These are phyloP conservation scores for Acanthochromis polyacanthus DNA, from an alignment of 2,113 vertebrate species.

Conservation along the genomic window DNA sequence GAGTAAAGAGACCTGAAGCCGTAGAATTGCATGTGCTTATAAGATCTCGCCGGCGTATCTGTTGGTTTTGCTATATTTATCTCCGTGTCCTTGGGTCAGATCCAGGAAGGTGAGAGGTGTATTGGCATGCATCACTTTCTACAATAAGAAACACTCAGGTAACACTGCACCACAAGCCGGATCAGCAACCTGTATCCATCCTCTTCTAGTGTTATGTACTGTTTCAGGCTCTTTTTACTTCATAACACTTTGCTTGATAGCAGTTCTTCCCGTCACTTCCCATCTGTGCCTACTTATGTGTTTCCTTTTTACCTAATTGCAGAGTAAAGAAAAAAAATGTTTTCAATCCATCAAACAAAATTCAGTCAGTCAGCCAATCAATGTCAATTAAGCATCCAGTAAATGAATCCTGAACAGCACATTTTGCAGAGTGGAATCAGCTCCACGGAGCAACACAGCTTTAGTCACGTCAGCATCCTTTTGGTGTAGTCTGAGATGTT, in stretches of 20 bases:
- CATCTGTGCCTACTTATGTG: background rate
- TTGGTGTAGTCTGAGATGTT: slow-evolving; percentile 14
- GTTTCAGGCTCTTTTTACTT: background rate
- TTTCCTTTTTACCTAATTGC: too few relatives aligned
- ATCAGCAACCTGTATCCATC: background rate
- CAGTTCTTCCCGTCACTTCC: background rate
- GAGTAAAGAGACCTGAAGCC: background rate
- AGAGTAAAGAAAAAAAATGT: background rate
- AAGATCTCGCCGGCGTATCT: background rate
- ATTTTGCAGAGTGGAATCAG: slow-evolving; percentile 12
- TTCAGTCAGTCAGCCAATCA: slow-evolving; percentile 18
- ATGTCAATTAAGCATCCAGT: slow-evolving; percentile 24
- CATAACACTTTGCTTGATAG: background rate
- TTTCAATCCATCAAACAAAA: slow-evolving; percentile 14
- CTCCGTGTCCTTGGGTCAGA: background rate
- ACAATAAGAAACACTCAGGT: background rate
- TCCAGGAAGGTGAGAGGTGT: background rate
- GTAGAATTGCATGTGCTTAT: too few relatives aligned
- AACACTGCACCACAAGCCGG: background rate
- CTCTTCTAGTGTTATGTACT: background rate
- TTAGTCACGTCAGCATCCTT: slow-evolving; percentile 29
- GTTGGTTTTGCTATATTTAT: background rate
- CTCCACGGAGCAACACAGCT: slow-evolving; percentile 3
- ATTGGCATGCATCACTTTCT: background rate
- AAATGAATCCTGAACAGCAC: slow-evolving; percentile 13